Conservation (phyloP, 2,113 vertebrate species). For the Anas platyrhynchos region DNA sequence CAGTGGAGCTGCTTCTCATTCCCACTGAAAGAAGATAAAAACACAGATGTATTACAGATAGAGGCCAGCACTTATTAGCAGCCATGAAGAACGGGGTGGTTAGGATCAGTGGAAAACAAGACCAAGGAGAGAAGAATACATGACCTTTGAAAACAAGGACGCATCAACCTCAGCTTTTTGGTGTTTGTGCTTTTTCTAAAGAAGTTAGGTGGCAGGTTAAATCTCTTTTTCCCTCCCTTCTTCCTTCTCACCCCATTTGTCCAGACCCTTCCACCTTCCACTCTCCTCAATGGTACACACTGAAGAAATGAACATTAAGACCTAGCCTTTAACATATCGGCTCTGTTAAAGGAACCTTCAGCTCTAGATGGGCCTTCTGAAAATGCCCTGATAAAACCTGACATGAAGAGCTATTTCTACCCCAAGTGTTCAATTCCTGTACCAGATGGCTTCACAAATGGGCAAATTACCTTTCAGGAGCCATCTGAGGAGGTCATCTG, state of each 20-base stretch:
- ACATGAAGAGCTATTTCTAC: background rate
- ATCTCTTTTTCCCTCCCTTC: background rate
- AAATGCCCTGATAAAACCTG: background rate
- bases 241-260: background rate
- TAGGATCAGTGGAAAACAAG: background rate
- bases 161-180: background rate
- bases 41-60: background rate
- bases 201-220: background rate
- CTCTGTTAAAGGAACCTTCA: background rate
- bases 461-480: constrained; percentile 39
- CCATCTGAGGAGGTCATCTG: constrained; percentile 51
- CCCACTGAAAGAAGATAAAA: constrained; percentile 31
- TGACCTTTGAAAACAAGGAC: background rate
- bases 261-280: background rate
- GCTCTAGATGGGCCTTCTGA: background rate
- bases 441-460: background rate
- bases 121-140: background rate
- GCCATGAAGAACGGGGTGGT: background rate
- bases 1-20: constrained; percentile 21
- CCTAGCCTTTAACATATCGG: background rate
- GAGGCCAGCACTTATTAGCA: background rate
- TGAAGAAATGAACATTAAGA: background rate
- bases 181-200: background rate
- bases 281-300: background rate
- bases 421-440: background rate